Conservation (phyloP, 2,888 invertebrate genomes). For the Physocephala rufipes region DNA sequence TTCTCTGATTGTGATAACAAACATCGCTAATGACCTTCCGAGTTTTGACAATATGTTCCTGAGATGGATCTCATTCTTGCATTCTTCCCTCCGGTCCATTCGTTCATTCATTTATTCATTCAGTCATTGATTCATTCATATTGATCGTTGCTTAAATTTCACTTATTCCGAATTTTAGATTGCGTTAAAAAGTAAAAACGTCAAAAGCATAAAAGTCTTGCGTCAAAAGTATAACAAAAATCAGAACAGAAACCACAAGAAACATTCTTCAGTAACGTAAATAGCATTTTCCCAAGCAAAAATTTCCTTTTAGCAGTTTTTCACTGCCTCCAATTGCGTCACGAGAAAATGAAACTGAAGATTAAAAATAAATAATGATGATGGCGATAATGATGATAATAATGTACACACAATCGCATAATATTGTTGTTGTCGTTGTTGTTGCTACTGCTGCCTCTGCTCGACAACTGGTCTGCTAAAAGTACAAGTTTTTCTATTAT, state of each 20-base stretch:
- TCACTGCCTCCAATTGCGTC: conserved; percentile 61
- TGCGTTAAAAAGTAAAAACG: too few species aligned
- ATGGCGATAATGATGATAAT: conserved; percentile 3
- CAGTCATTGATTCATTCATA: not conserved
- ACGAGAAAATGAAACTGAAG: conserved; percentile 41
- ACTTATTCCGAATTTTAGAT: too few species aligned
- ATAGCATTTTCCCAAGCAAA: conserved; percentile 24
- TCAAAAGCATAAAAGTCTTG: not conserved
- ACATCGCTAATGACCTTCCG: not conserved
- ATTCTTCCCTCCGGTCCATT: conserved; percentile 14
- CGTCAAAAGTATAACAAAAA: conserved; percentile 5
- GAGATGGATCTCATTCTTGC: too few species aligned
- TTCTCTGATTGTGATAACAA: not conserved
- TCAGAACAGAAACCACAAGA: not conserved
- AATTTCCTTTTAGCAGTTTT: conserved; percentile 45
- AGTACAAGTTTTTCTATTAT: not conserved
- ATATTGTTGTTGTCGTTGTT: not conserved
- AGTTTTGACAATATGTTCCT: too few species aligned
- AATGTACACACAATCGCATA: not conserved
- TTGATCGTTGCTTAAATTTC: too few species aligned
- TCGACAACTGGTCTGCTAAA: not conserved
- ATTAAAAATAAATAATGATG: not conserved
- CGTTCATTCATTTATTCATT: not conserved
- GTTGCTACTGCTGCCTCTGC: not conserved
- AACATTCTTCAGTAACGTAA: not conserved